phyloP scores from a whole-genome alignment of 2,113 vertebrate genomes.

The Vanacampus margaritifer region DNA sequence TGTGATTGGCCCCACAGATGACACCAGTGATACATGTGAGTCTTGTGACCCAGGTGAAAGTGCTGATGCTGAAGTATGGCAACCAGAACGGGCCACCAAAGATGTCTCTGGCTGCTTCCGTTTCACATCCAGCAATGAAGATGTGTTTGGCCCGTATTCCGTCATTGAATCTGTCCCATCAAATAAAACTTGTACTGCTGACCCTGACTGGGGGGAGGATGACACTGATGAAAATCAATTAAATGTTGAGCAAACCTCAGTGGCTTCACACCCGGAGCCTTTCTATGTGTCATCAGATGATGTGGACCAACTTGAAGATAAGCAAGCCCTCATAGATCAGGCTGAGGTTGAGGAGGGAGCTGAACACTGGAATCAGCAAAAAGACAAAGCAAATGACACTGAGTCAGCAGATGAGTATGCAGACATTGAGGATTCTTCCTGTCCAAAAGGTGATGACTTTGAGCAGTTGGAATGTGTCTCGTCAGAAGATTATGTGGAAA shows the following conservation, averaged over 20 bases:
- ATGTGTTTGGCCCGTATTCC: conserved; percentile 72
- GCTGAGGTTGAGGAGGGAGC: conserved; percentile 13
- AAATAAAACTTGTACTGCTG: conserved; percentile 49
- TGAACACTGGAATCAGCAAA: conserved; percentile 26
- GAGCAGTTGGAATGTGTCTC: conserved; percentile 65
- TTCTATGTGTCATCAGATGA: conserved; percentile 70
- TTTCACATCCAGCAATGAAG: conserved; percentile 68
- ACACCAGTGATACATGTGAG: conserved; percentile 64
- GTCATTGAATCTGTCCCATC: conserved; percentile 69
- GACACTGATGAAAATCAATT: conserved; percentile 47
- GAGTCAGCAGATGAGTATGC: conserved; percentile 74
- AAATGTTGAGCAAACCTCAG: conserved; percentile 30
- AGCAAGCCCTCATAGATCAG: conserved; percentile 44
- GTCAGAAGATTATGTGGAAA: conserved; percentile 78
- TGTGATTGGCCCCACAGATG: conserved; percentile 69
- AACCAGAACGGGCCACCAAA: conserved; percentile 73
- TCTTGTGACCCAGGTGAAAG: conserved; percentile 59
- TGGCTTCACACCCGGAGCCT: conserved; percentile 60
- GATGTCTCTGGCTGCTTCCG: conserved; percentile 70
- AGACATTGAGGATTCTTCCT: conserved; percentile 67
- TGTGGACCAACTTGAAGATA: conserved; percentile 64
- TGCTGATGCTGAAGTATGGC: conserved; percentile 63
- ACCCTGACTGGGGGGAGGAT: conserved; percentile 62
- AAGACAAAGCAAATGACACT: conserved; percentile 42
- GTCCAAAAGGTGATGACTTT: conserved; percentile 57